Evolutionary conservation across 2,113 vertebrate species (phyloP), one percentile per base, ranked within the genome.

Genomic region (Trichomycterus rosablanca): DNA sequence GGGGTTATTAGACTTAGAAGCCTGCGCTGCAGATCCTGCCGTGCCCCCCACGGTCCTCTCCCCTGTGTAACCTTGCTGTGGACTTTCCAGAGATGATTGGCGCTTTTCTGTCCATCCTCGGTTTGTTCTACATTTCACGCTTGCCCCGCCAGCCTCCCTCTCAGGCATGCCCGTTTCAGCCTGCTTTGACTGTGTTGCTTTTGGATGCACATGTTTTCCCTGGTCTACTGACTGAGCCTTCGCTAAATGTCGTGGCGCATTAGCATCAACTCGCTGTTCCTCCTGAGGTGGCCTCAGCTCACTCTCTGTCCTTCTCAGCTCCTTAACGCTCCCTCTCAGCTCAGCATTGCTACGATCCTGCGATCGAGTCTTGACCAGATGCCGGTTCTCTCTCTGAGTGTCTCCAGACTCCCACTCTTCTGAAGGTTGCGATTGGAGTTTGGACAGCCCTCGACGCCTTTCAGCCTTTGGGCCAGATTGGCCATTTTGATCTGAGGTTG

Each of bases 361-460:
- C 2, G 93, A 97, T 49, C 89, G 87, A 52, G 89, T 91, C 73
- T 97, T 97, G 60, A 88, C 86, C 68, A 95, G 84, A 50, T 88
- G 83, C 57, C 93, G 89, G 68, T 80, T 84, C 65, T 94, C 92
- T 24, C 88, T 86, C 63, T 91, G 86, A 43, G 44, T 52, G 43
- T 95, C 93, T 70, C 88, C 89, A 44, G 89, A 79, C 60, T 92
- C 92, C 26, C 88, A 80, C n/a, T 94, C 95, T 57, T 93, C 89
- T 45, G 81, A 86, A 28, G 77, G 84, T 67, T 87, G 86, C 5
- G 85, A 83, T 32, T 84, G 79, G 12, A 87, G 66, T 51, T 75
- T 67, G 81, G 79, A 26, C 24, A 81, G 86, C 40, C 79, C 84
- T 7, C 86, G 81, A 63, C 86, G 88, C 23, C 90, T 84, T 64